Evolutionary conservation across 1,140 invertebrate species (phyloP), one percentile per base, ranked within the genome.

Genomic region (Laodelphax striatellus): DNA sequence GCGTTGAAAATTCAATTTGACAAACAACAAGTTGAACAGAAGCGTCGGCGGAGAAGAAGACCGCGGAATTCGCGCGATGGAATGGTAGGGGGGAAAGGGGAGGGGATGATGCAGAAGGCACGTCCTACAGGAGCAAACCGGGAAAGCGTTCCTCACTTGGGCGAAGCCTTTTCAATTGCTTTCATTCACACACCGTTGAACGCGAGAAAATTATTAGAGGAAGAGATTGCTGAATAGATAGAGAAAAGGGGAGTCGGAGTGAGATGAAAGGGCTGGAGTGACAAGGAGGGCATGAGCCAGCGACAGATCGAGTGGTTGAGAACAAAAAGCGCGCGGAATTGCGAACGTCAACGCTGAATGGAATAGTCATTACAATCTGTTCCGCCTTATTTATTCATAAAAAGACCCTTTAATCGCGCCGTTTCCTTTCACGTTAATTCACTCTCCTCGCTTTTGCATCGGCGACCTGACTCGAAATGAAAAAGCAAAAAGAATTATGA

Each of bases 201-300:
- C 46, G 46, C 46, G 46, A 50, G 46, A 50, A 50, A 50, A 50
- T 50, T 50, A 50, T 50, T 50, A 50, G 46, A 50, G 46, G 46
- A 22, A 50, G 46, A 50, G 16, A 50, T 17, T 50, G 34, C 34
- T 38, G 34, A 38, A 38, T 22, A 50, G 46, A 50, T 17, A 50
- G 21, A 19, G 21, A 50, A 50, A 22, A 50, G 16, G 21, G 16
- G 21, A 50, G 46, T 19, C 16, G 16, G 46, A 50, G 46, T 50
- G 46, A 50, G 46, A 50, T 38, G 34, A 13, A 38, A 38, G 34
- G 9, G 34, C 9, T 9, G 11, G 34, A 38, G 34, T 38, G 34
- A 38, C 34, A 38, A 38, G 34, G 34, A 38, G 11, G 28, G 28
- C 9, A 31, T 31, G 28, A 31, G 28, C 28, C 4, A 38, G 34